A percentile compares a stretch with the other conserved stretches of the same genome.
These are phyloP conservation scores for Pipistrellus pipistrellus DNA, from an alignment of 2,797 vertebrate genomes.

Conservation along the genomic window DNA sequence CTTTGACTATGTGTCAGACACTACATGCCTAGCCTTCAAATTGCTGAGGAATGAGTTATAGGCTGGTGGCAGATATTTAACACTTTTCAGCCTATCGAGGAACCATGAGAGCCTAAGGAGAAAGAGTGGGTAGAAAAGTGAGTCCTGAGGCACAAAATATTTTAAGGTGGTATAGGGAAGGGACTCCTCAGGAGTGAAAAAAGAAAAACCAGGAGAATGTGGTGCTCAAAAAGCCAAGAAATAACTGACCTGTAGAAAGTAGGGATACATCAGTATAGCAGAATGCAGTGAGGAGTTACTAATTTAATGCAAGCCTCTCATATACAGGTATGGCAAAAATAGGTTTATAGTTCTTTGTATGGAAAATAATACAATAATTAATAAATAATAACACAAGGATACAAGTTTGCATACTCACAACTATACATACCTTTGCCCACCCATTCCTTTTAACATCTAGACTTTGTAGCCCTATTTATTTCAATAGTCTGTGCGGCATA, in stretches of 20 bases:
- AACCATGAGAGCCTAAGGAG: neutral
- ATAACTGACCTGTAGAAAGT: neutral
- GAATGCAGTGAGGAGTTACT: neutral
- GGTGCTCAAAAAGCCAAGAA: neutral
- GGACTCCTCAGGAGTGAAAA: neutral
- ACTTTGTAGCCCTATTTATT: neutral
- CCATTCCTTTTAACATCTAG: neutral
- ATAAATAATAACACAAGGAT: neutral
- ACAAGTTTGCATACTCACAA: neutral
- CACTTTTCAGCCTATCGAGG: neutral
- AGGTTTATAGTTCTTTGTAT: neutral
- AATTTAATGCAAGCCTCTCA: neutral
- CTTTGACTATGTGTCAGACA: neutral
- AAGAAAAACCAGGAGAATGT: neutral
- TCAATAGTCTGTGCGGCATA: neutral
- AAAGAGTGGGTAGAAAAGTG: neutral
- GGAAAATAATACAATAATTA: neutral
- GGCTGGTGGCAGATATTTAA: neutral
- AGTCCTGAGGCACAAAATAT: neutral
- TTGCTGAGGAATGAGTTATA: slow-evolving; percentile 16
- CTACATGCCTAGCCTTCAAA: neutral
- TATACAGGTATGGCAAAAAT: neutral
- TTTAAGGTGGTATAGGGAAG: neutral
- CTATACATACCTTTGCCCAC: neutral
- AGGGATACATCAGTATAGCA: neutral